Base-by-base conservation (phyloP, 53 echinoderm and acorn worm genomes). In the Paracentrotus lividus region DNA sequence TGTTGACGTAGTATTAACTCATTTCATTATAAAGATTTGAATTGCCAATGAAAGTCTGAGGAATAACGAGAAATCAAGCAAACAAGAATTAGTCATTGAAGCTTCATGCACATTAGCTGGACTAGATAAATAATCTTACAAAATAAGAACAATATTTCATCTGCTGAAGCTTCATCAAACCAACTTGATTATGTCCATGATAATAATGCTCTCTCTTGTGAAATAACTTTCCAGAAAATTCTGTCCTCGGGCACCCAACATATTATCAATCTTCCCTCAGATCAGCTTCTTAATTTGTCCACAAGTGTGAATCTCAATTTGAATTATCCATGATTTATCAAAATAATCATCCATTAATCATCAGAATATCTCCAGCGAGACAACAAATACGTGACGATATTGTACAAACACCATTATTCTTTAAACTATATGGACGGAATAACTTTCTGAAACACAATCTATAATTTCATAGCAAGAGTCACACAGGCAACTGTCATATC, bases 321-420 rank as follows among this genome's bases (percentile, higher is more conserved):
- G 81, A 81, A 81, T 81, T 45, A 81, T 10, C 47, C 49, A 49
- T 26, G 81, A 81, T 47, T 81, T 81, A 81, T 81, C 49, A 81
- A 44, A 49, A 81, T 81, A 81, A 81, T 81, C 81, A 81, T 21
- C 81, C n/a, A 81, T 81, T 81, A 81, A 81, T 81, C 81, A 81
- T 47, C 12, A 8, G 16, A 27, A 81, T 47, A 81, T 81, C 81
- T 47, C 81, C 4, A 18, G 76, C 6, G 47, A 81, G 44, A 12
- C 47, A 81, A n/a, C 81, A 45, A 45, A 26, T 0, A 10, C 81
- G 81, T 81, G 81, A 81, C 26, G 26, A 81, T n/a, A 81, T 81
- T 81, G 23, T 47, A n/a, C 24, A 81, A 81, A 81, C 81, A 81
- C 81, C 20, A 47, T 81, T 10, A n/a, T 47, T 45, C n/a, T n/a